Conservation (phyloP, 2,113 vertebrate genomes). For the Litocranius walleri region DNA sequence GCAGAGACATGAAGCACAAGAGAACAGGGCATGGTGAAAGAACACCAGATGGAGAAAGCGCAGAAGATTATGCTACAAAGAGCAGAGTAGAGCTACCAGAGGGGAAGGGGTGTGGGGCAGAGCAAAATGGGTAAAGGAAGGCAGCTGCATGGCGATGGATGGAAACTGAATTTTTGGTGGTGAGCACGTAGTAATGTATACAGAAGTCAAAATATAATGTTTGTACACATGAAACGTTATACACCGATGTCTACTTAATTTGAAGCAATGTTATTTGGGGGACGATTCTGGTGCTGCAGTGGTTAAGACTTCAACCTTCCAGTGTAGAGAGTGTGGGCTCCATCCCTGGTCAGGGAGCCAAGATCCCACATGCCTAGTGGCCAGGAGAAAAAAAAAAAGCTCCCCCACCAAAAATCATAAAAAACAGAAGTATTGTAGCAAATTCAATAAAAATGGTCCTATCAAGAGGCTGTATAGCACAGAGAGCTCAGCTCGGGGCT, state of each 20-base stretch:
- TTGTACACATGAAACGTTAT: neutral
- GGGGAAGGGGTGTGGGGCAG: neutral
- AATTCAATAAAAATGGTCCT: neutral
- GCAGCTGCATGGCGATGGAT: neutral
- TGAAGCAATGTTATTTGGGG: neutral
- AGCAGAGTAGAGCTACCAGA: neutral
- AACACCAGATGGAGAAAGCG: neutral
- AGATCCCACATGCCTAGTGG: neutral
- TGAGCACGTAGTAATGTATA: neutral
- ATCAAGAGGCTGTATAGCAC: neutral
- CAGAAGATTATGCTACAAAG: neutral
- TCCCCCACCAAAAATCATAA: rapidly evolving
- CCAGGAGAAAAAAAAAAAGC: neutral
- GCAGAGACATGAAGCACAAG: neutral
- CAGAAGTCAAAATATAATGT: neutral
- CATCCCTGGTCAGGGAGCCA: neutral
- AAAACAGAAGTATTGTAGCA: neutral
- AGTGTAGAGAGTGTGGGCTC: neutral
- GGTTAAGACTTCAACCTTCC: neutral
- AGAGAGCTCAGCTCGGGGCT: neutral
- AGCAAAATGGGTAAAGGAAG: neutral
- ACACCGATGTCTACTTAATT: neutral
- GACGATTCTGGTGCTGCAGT: neutral
- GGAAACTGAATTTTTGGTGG: neutral
- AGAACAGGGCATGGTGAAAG: neutral